Evolutionary conservation across 2,797 vertebrate species (phyloP).

Genomic region (Parambassis ranga): DNA sequence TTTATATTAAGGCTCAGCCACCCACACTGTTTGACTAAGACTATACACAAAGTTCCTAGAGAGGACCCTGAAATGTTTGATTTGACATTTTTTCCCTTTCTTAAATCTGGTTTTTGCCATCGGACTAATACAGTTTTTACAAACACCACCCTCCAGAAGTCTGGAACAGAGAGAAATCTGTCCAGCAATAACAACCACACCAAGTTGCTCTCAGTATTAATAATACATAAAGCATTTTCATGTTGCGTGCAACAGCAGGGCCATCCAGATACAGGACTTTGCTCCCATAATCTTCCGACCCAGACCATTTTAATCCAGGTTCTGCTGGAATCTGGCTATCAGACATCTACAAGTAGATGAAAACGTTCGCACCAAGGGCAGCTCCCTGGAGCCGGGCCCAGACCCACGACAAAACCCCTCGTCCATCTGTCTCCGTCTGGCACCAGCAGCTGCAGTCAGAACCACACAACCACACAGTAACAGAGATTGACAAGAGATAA

Average conservation of each 20-base stretch:
- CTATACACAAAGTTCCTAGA: too few species aligned
- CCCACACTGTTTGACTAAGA: too few species aligned
- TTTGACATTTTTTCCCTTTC: too few species aligned
- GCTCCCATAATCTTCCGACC: slow-evolving; percentile 53
- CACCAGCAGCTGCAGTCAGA: slow-evolving; percentile 18
- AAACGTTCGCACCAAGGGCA: slow-evolving; percentile 48
- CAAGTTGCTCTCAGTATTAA: slow-evolving; percentile 22
- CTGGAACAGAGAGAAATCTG: too few species aligned
- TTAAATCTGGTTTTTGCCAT: too few species aligned
- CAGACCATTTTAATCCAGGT: slow-evolving; percentile 61
- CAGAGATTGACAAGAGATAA: slow-evolving; percentile 2
- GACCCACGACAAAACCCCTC: slow-evolving; percentile 40
- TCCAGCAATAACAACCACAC: not conserved
- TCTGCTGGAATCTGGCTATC: slow-evolving; percentile 58
- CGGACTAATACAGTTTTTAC: too few species aligned
- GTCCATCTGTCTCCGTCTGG: slow-evolving; percentile 67
- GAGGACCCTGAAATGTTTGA: too few species aligned
- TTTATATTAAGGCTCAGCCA: too few species aligned
- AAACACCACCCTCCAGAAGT: too few species aligned
- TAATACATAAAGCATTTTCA: slow-evolving; percentile 52
- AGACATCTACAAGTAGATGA: slow-evolving; percentile 59
- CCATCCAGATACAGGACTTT: slow-evolving; percentile 42
- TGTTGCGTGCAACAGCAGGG: slow-evolving; percentile 21
- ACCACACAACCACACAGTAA: not conserved
- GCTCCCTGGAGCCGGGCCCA: slow-evolving; percentile 55